phyloP scores from a whole-genome alignment of 2,797 vertebrate species.

The Lophotriccus pileatus region DNA sequence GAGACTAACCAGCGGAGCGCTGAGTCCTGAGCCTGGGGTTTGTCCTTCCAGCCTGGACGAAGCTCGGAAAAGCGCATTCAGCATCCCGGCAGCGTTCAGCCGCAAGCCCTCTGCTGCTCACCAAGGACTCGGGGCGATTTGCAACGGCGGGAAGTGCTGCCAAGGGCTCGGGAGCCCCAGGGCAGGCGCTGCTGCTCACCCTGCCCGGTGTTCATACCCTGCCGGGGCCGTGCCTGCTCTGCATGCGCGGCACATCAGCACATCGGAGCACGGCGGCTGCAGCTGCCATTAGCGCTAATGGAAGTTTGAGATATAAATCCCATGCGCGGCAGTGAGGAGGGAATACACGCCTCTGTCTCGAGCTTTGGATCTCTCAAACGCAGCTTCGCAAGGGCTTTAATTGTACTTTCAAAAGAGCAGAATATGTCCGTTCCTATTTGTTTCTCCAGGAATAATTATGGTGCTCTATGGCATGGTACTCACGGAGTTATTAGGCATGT shows the following conservation, averaged over 20 bases:
- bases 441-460: constrained; percentile 13
- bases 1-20: neutral
- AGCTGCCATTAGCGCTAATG: constrained; percentile 56
- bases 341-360: neutral
- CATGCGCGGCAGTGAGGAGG: neutral
- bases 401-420: neutral
- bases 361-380: neutral
- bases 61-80: neutral
- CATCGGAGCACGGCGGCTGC: neutral
- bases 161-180: neutral
- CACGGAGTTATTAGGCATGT: neutral
- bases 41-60: constrained; percentile 29
- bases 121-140: neutral
- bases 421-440: constrained; percentile 9
- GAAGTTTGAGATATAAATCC: constrained; percentile 14
- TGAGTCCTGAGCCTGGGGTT: neutral
- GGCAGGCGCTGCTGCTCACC: neutral
- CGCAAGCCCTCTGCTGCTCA: neutral
- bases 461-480: neutral
- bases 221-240: neutral
- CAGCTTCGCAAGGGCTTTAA: neutral
- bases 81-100: neutral
- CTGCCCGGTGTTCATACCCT: neutral
- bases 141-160: neutral
- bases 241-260: neutral